Evolutionary conservation across 2,888 invertebrate species (phyloP), one percentile per base, ranked within the genome.

Genomic region (Seira ritae): DNA sequence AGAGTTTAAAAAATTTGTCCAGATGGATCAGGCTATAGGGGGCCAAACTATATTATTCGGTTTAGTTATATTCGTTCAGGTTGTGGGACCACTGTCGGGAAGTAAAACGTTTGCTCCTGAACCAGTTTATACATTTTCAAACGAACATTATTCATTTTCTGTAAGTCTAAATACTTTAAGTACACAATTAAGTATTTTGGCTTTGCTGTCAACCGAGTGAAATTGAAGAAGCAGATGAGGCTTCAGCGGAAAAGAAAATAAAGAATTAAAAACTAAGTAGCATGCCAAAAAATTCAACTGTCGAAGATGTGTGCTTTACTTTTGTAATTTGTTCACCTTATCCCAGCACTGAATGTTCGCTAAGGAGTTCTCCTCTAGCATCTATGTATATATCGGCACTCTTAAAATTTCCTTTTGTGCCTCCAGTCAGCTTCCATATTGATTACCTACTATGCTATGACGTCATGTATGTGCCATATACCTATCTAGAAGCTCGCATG

Each of bases 51-150:
- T 8, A 42, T 42, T n/a, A n/a, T n/a, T n/a, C n/a, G n/a, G n/a
- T n/a, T n/a, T n/a, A n/a, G n/a, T n/a, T 42, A 42, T 42, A 42
- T 12, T 4, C 42, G 17, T 76, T 76, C 76, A 67, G 81, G 75
- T 81, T 81, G 74, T 71, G 81, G 81, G 81, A 81, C 81, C 81
- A 81, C 12, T 46, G 66, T 42, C 67, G 42, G 37, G 50, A 46
- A 12, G 66, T 42, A 22, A 46, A 10, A 17, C 6, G 12, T 42
- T 70, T 62, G 50, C 23, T 37, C 17, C 74, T 67, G 68, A 42
- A 42, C 46, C 67, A 55, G 31, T 42, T 76, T 68, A 68, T 60
- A 42, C 20, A 4, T 23, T 68, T 68, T 68, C 19, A 1, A 20
- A 17, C 15, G 17, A 62, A 17, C 1, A 42, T 4, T 66, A n/a